Base-by-base conservation (phyloP, 2,888 invertebrate genomes). In the Terebella lapidaria region DNA sequence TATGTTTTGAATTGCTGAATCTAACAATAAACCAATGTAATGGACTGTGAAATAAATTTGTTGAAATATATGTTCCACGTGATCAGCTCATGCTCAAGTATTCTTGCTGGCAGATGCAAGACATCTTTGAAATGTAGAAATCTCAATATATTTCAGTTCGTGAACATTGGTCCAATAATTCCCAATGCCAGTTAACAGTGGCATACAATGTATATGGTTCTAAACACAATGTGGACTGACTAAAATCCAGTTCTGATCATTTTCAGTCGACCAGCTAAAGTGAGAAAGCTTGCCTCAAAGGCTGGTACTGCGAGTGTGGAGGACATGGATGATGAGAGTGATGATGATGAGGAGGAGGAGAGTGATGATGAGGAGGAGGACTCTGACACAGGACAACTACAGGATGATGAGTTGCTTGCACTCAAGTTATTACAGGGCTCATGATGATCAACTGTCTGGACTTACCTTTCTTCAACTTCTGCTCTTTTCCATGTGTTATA, bases 381-480 rank as follows among this genome's bases (percentile, higher is more conserved):
- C 25, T 26, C 35, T 24, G 60, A 57, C 18, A 60, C 56, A 1
- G 57, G 56, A 3, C 54, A 28, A 15, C 47, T 55, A 1, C 56
- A 60, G 29, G 51, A 62, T 46, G 59, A 59, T 51, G 62, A 62
- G 51, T 54, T 51, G 2, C 26, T 62, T 18, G 62, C 62, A 15
- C 22, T 55, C 10, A 53, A 20, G 20, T 26, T 53, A 10, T 27
- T 53, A 22, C 18, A 22, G 22, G 26, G 26, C 10, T 10, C 15
- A 15, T 53, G 53, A 53, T 53, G 18, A 35, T 35, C 10, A 35
- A 35, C n/a, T n/a, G n/a, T n/a, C n/a, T n/a, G n/a, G n/a, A n/a
- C n/a, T n/a, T n/a, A n/a, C n/a, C n/a, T n/a, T n/a, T n/a, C n/a
- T n/a, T n/a, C n/a, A n/a, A n/a, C n/a, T n/a, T n/a, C n/a, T n/a